Conservation (phyloP, 2,888 invertebrate genomes). For the Parnassius glacialis region DNA sequence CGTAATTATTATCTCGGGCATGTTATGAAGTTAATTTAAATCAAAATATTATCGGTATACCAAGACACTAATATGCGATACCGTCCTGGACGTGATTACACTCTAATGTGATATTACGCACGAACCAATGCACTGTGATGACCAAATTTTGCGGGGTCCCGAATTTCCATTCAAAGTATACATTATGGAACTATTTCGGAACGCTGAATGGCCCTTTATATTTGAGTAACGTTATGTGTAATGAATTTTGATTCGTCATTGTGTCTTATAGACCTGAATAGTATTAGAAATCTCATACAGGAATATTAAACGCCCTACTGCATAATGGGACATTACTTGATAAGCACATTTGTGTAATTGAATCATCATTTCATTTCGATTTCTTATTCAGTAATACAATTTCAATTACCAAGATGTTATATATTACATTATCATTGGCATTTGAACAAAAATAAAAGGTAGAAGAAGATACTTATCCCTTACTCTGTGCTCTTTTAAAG, state of each 20-base stretch:
- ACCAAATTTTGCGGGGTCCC: conserved; percentile 70
- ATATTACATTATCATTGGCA: too few relatives aligned
- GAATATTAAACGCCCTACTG: not conserved
- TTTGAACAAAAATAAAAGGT: too few relatives aligned
- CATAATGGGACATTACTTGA: too few relatives aligned
- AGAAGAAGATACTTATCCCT: too few relatives aligned
- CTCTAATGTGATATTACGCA: conserved; percentile 52
- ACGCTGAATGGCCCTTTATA: conserved; percentile 42
- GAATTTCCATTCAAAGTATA: conserved; percentile 59
- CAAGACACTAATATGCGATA: not conserved
- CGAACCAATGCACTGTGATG: conserved; percentile 64
- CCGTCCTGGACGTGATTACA: conserved; percentile 26
- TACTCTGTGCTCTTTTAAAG: too few relatives aligned
- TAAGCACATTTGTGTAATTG: too few relatives aligned
- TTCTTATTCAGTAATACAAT: too few relatives aligned
- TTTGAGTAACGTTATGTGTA: conserved; percentile 42
- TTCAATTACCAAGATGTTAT: too few relatives aligned
- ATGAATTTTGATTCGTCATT: conserved; percentile 48
- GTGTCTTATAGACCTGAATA: conserved; percentile 21
- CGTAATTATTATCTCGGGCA: not conserved
- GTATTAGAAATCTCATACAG: too few relatives aligned
- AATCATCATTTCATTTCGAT: too few relatives aligned
- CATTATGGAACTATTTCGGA: conserved; percentile 43
- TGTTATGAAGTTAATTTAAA: not conserved
- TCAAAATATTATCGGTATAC: not conserved